Conservation (phyloP, 2,797 vertebrate genomes). For the Sebastes baramenuke region DNA sequence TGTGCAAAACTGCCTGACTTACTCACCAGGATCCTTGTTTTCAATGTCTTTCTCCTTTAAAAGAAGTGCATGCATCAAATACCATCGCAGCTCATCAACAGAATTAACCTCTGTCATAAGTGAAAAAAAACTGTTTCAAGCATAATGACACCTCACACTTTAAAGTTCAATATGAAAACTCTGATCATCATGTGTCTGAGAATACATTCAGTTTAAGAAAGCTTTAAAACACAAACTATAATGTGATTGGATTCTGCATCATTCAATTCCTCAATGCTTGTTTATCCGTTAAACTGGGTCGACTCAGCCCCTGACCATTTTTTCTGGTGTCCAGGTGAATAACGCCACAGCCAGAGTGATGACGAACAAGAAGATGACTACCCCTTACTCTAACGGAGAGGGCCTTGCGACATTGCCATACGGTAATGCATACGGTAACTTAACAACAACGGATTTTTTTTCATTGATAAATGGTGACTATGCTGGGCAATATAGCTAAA, state of each 20-base stretch:
- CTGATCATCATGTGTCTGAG: not conserved
- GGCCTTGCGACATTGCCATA: conserved; percentile 83
- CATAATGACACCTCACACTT: conserved; percentile 36
- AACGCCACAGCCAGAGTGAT: conserved; percentile 98
- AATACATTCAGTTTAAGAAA: conserved; percentile 2
- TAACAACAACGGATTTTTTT: not conserved
- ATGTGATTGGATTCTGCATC: not conserved
- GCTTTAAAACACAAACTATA: not conserved
- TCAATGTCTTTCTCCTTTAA: conserved; percentile 71
- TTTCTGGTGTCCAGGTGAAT: conserved; percentile 88
- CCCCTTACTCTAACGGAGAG: conserved; percentile 96
- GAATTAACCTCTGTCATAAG: conserved; percentile 68
- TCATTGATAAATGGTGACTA: not conserved
- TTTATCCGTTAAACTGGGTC: not conserved
- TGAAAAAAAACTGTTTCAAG: conserved; percentile 24
- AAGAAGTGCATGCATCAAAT: conserved; percentile 78
- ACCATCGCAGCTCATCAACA: conserved; percentile 74
- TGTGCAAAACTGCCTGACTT: conserved; percentile 74
- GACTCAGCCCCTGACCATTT: conserved; percentile 27
- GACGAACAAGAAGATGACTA: conserved; percentile 99
- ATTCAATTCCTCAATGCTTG: conserved; percentile 6
- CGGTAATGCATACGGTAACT: conserved; percentile 60
- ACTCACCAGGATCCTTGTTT: conserved; percentile 76
- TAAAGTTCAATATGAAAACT: conserved; percentile 9
- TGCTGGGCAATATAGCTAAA: not conserved